Evolutionary conservation across 2,113 vertebrate species (phyloP).

Genomic region (Phyllopteryx taeniolatus): DNA sequence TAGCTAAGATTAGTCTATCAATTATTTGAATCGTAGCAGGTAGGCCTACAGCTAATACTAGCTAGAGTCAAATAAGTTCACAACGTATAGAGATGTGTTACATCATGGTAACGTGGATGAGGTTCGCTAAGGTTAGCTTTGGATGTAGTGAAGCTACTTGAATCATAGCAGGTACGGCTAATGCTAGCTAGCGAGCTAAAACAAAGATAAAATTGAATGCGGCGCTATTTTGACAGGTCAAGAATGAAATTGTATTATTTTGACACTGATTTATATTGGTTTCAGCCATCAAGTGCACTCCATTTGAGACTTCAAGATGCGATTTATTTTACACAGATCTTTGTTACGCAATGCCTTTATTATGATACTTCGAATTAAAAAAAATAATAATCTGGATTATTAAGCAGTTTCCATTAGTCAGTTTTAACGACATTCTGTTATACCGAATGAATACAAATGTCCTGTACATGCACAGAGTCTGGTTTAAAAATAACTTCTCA

Average conservation of each 20-base stretch:
- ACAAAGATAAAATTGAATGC: not conserved
- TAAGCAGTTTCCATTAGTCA: not conserved
- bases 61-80: too few relatives aligned
- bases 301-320: too few relatives aligned
- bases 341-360: not conserved
- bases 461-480: not conserved
- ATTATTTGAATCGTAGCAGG: too few relatives aligned
- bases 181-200: not conserved
- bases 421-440: not conserved
- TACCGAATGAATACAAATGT: not conserved
- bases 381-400: too few relatives aligned
- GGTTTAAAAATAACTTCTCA: not conserved
- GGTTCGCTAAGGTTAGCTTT: not conserved
- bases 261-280: too few relatives aligned
- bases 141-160: not conserved
- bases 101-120: too few relatives aligned
- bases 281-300: not conserved
- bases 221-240: not conserved
- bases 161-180: not conserved
- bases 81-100: too few relatives aligned
- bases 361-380: too few relatives aligned
- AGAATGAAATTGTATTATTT: too few relatives aligned
- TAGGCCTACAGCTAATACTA: too few relatives aligned
- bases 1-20: not conserved
- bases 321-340: not conserved